A percentile compares a stretch with the other conserved stretches of the same genome.
Evolutionary conservation across 2,113 vertebrate genomes (phyloP).

Genomic region (Eidolon helvum): DNA sequence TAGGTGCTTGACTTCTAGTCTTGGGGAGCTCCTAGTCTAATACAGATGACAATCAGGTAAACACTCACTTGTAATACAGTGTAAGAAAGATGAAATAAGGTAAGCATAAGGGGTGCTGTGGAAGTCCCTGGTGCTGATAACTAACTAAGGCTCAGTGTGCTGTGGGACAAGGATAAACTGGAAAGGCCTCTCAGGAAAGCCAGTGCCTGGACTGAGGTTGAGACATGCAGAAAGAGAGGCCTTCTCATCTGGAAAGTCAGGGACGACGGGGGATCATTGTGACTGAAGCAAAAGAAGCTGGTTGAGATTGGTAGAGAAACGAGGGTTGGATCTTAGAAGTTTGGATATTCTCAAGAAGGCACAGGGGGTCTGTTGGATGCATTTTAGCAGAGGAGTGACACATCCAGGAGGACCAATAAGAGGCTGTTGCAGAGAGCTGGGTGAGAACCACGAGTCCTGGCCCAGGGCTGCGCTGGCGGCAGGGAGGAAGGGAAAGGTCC

Average conservation of each 20-base stretch:
- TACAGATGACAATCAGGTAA: neutral
- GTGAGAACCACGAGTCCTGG: neutral
- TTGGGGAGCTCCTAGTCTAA: neutral
- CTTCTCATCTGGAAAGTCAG: neutral
- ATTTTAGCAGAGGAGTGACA: neutral
- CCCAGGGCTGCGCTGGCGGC: too few species aligned
- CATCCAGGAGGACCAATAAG: neutral
- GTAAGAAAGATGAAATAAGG: neutral
- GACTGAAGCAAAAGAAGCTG: fast-evolving
- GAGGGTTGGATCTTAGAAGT: neutral
- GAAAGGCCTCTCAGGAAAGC: neutral
- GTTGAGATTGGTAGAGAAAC: neutral
- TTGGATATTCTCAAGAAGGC: neutral
- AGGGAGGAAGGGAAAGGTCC: neutral
- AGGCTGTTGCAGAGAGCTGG: neutral
- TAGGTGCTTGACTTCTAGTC: neutral
- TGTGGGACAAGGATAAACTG: neutral
- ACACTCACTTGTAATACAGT: neutral
- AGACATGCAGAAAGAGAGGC: neutral
- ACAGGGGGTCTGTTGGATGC: too few species aligned
- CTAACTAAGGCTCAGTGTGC: neutral
- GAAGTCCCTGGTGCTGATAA: neutral
- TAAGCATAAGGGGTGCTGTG: neutral
- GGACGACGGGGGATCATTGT: fast-evolving
- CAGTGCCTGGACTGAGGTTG: too few species aligned